Conservation (phyloP, 2,888 invertebrate genomes). For the Oconnorella tubifera region DNA sequence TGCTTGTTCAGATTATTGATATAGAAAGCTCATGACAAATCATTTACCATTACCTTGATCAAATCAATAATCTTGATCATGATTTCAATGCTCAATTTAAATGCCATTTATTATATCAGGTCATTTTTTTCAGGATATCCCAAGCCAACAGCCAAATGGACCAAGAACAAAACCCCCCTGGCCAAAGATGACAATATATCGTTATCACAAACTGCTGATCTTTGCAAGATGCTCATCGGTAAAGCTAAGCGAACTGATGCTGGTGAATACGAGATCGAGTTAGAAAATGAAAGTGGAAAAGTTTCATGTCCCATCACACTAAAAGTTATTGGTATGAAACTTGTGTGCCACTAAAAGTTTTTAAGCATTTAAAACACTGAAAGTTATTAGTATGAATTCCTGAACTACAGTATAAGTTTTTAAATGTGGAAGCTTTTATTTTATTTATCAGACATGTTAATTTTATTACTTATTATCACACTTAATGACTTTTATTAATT, state of each 20-base stretch:
- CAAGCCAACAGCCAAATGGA: constrained; percentile 10
- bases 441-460: too few species aligned
- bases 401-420: too few species aligned
- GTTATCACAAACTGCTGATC: constrained; percentile 11
- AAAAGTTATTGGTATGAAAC: constrained; percentile 53
- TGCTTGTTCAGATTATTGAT: neutral
- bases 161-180: constrained; percentile 6
- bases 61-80: neutral
- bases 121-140: constrained; percentile 7
- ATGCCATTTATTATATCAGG: neutral
- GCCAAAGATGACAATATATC: constrained; percentile 12
- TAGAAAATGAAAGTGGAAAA: constrained; percentile 84
- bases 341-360: neutral
- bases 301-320: constrained; percentile 59
- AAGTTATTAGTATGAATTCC: too few species aligned
- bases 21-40: neutral
- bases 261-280: constrained; percentile 86
- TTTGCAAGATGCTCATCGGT: constrained; percentile 5
- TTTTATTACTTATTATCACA: too few species aligned
- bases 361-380: too few species aligned
- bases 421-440: too few species aligned
- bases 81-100: neutral
- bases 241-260: constrained; percentile 63
- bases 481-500: too few species aligned
- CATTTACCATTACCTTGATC: neutral